Evolutionary conservation across 2,113 vertebrate species (phyloP), one percentile per base, ranked within the genome.

Genomic region (Oreochromis tanganicae): DNA sequence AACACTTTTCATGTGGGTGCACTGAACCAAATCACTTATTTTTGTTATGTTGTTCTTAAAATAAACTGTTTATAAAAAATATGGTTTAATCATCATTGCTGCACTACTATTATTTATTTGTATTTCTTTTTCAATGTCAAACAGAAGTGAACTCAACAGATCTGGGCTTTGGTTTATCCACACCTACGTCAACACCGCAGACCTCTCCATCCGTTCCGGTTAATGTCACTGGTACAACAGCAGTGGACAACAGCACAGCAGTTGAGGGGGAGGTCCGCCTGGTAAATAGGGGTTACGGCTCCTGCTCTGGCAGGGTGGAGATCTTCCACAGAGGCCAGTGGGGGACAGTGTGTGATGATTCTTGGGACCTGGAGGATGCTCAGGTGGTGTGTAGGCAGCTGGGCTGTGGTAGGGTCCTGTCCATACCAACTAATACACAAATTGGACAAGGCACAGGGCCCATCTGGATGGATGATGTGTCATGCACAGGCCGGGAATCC

Each of bases 21-120:
- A 0, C 21, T 56, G 55, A 56, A 56, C 0, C 0, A 24, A 24
- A 27, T 24, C 11, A 0, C 21, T 56, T 56, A 24, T 27, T 56
- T 56, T 24, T 56, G 55, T 27, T 7, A 24, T 56, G 55, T 56
- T 7, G 11, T 13, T 56, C 21, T 27, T 59, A 59, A 59, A 57
- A 0, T 27, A 57, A 57, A 57, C 12, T 9, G 8, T 63, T 63
- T 36, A 19, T 63, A 7, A 36, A 11, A 66, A n/a, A 66, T 12
- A 36, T 66, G 2, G 16, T 34, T 34, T 17, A 34, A 5, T 0
- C 57, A 61, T 61, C 29, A 61, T 10, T 61, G 29, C 57, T 19
- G 17, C 3, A 63, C 2, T 63, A 19, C 1, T 63, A 11, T 63
- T n/a, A 0, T 63, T 36, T 0, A 34, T 63, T 11, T 63, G 16